Evolutionary conservation across 2,797 vertebrate genomes (phyloP).

Genomic region (Masticophis lateralis): DNA sequence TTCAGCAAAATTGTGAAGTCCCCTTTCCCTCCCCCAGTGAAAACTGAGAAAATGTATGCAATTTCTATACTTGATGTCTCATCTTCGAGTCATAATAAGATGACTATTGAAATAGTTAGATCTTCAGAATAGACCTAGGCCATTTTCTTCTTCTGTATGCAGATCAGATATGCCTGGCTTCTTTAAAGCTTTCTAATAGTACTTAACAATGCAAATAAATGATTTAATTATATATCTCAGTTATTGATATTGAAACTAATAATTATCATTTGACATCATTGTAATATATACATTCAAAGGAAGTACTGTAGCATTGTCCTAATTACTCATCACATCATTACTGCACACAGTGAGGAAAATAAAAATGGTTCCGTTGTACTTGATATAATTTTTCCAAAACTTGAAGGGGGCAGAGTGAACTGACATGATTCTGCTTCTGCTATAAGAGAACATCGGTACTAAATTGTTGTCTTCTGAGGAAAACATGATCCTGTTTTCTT

Average conservation of each 20-base stretch:
- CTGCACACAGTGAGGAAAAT: neutral
- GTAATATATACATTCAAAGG: neutral
- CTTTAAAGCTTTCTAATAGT: neutral
- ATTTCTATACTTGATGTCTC: neutral
- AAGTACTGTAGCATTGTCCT: neutral
- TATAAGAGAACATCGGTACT: neutral
- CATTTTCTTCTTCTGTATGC: neutral
- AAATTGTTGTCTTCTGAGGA: neutral
- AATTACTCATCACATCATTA: constrained; percentile 17
- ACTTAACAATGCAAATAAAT: constrained; percentile 7
- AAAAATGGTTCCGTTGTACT: neutral
- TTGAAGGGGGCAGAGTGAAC: neutral
- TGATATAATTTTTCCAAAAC: neutral
- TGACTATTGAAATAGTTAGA: neutral
- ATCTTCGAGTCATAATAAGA: neutral
- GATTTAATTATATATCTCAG: constrained; percentile 24
- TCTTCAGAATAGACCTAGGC: neutral
- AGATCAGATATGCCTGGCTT: constrained; percentile 8
- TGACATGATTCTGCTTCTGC: neutral
- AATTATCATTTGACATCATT: constrained; percentile 13
- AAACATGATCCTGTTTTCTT: neutral
- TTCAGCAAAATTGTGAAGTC: neutral
- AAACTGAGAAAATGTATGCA: neutral
- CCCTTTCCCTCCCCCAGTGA: neutral
- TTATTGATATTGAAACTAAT: constrained; percentile 22